Conservation (phyloP, 1,140 invertebrate species). For the Nixonia krombeini region DNA sequence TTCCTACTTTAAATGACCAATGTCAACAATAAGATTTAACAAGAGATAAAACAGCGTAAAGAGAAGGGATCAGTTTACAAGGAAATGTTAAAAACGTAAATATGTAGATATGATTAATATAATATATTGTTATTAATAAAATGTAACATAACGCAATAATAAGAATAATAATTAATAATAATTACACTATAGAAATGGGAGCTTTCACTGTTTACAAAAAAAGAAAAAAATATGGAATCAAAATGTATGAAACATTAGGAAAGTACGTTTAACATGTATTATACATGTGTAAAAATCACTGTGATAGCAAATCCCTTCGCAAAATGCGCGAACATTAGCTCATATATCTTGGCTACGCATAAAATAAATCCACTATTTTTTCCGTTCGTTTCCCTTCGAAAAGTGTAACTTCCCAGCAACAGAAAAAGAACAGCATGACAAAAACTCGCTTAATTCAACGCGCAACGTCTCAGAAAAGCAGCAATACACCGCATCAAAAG, state of each 20-base stretch:
- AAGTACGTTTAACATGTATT: constrained; percentile 31
- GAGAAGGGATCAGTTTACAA: not conserved
- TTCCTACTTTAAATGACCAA: too few species aligned
- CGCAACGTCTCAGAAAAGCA: constrained; percentile 1
- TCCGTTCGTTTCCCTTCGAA: not conserved
- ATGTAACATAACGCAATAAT: constrained; percentile 71
- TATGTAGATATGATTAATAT: constrained; percentile 61
- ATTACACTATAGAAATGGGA: constrained; percentile 62
- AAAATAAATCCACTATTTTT: not conserved
- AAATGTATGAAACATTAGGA: constrained; percentile 27
- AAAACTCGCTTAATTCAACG: constrained; percentile 1
- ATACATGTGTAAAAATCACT: constrained; percentile 39
- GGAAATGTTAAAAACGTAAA: constrained; percentile 43
- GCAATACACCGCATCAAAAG: not conserved
- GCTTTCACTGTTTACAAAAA: constrained; percentile 54
- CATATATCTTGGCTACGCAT: not conserved
- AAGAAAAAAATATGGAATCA: constrained; percentile 43
- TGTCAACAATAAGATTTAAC: too few species aligned
- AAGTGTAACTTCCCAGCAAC: not conserved
- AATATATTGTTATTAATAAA: constrained; percentile 71
- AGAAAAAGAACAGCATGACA: constrained; percentile 6
- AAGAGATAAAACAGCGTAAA: not conserved
- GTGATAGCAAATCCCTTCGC: constrained; percentile 4
- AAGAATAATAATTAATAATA: constrained; percentile 62
- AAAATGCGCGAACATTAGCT: constrained; percentile 20